Evolutionary conservation across 2,113 vertebrate genomes (phyloP), one percentile per base, ranked within the genome.

Genomic region (Boleophthalmus pectinirostris): DNA sequence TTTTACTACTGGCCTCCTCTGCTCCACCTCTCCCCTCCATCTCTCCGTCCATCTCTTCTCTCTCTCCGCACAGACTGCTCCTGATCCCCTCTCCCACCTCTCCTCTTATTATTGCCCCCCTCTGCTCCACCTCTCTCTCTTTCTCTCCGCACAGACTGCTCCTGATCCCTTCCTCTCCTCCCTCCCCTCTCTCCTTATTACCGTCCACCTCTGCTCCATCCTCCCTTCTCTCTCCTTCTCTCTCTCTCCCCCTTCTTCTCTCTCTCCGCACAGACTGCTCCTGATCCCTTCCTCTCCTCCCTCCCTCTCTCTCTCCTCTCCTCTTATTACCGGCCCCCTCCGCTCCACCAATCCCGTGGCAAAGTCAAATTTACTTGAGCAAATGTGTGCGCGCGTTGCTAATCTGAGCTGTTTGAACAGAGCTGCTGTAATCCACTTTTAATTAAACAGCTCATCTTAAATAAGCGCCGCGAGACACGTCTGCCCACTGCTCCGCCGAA

Each of bases 321-420:
- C 91, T 92, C 92, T 94, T 94, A 94, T 93, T 94, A 94, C 94
- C 94, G 93, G 91, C 83, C 94, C 95, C 94, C 95, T 95, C 94
- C 94, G 95, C 95, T 95, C 94, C 94, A 95, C 94, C 95, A 95
- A 95, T 94, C 94, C 92, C 92, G 96, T 94, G 93, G 91, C 94
- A 93, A 96, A 97, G 95, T 97, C 95, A 97, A 98, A 97, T 96
- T 96, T 94, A 93, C 96, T 95, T 95, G 96, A 96, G 96, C 93
- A 96, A 96, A 97, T 96, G 95, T 96, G 95, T 95, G 95, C 94
- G 91, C 94, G 82, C 90, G 95, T 96, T 97, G 94, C 94, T 97
- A 97, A 97, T 98, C 96, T 97, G 96, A 97, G 97, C 95, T 95
- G 95, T 95, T 97, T 96, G 96, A 95, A 94, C 96, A 94, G 92